phyloP scores from a whole-genome alignment of 2,888 invertebrate species.

The Polydrusus tereticollis region DNA sequence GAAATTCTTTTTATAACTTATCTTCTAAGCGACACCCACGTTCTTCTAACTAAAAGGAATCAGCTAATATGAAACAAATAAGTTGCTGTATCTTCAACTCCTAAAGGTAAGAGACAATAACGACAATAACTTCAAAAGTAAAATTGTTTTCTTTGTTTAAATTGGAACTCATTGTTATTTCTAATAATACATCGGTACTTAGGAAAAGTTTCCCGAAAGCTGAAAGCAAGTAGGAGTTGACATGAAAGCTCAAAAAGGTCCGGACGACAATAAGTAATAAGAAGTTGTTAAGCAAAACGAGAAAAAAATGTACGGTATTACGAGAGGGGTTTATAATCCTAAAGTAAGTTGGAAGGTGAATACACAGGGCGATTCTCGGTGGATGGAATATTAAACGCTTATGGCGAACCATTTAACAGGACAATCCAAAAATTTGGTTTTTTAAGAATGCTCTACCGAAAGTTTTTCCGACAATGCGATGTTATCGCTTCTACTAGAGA shows the following conservation, averaged over 20 bases:
- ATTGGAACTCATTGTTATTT: not conserved
- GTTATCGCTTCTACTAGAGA: too few species aligned
- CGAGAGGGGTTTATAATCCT: not conserved
- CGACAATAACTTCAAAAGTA: not conserved
- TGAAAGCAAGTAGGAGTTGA: not conserved
- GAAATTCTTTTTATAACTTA: too few species aligned
- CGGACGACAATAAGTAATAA: not conserved
- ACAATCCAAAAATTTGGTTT: too few species aligned
- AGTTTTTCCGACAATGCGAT: too few species aligned
- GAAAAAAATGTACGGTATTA: not conserved
- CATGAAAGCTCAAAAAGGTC: not conserved
- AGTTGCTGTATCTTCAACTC: not conserved
- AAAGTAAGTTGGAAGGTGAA: not conserved
- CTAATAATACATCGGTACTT: not conserved
- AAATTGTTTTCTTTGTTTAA: constrained; percentile 1
- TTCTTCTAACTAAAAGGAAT: too few species aligned
- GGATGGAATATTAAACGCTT: too few species aligned
- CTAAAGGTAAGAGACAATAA: not conserved
- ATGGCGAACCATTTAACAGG: too few species aligned
- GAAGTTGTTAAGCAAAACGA: not conserved
- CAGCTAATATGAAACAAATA: not conserved
- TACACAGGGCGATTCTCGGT: too few species aligned
- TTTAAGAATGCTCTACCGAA: too few species aligned
- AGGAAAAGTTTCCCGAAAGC: not conserved
- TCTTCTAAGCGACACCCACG: too few species aligned